phyloP scores from a whole-genome alignment of 2,113 vertebrate species.

The Callithrix jacchus region DNA sequence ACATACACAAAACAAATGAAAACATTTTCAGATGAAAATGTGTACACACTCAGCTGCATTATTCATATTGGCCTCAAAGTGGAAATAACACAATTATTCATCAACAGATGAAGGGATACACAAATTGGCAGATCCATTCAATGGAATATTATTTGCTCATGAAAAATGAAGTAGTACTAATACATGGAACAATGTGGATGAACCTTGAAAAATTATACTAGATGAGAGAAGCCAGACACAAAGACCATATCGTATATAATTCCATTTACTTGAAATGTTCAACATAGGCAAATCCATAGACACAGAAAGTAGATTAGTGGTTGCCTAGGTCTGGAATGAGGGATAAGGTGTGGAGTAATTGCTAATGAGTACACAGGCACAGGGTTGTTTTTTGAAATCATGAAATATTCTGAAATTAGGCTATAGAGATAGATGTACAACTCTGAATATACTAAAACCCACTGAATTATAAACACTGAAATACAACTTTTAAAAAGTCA shows the following conservation, averaged over 20 bases:
- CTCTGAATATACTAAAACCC: neutral
- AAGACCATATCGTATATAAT: too few species aligned
- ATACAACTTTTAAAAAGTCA: neutral
- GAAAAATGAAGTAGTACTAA: neutral
- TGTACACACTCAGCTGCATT: neutral
- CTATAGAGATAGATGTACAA: neutral
- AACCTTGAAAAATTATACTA: neutral
- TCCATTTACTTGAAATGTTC: too few species aligned
- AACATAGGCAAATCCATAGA: too few species aligned
- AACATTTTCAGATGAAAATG: neutral
- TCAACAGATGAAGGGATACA: neutral
- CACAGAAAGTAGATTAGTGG: too few species aligned
- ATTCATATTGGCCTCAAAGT: neutral
- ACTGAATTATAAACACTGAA: neutral
- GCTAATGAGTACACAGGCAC: neutral
- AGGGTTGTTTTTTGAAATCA: neutral
- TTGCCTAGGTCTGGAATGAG: neutral
- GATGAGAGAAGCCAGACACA: too few species aligned
- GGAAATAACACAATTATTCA: neutral
- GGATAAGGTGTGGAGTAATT: too few species aligned
- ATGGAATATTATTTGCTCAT: neutral
- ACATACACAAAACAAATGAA: neutral
- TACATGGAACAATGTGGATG: neutral
- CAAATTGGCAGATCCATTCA: neutral
- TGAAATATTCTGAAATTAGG: neutral